Evolutionary conservation across 2,113 vertebrate species (phyloP).

Genomic region (Mormyrus lacerda): DNA sequence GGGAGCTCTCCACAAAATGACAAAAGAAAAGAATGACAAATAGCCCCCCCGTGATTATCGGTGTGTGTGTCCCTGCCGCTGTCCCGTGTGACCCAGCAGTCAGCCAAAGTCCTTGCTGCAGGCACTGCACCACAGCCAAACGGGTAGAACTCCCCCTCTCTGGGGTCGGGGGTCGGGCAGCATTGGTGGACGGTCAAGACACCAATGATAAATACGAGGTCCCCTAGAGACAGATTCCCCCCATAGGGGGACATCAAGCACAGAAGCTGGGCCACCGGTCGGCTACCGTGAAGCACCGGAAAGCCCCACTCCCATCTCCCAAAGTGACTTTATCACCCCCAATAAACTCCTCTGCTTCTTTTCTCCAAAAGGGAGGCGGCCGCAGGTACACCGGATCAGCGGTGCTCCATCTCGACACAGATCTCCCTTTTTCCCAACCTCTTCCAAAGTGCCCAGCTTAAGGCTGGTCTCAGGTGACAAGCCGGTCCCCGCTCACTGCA

Average conservation of each 20-base stretch:
- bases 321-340: background rate
- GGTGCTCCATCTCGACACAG: background rate
- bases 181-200: background rate
- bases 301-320: background rate
- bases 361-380: background rate
- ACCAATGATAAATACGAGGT: background rate
- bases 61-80: background rate
- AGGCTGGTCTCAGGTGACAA: background rate
- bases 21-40: background rate
- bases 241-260: background rate
- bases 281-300: background rate
- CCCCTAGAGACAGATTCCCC: background rate
- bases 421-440: background rate
- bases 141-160: background rate
- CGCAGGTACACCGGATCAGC: background rate
- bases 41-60: background rate
- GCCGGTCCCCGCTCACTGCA: background rate
- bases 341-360: background rate
- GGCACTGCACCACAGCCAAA: background rate
- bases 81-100: background rate
- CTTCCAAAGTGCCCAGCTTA: background rate
- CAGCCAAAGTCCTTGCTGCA: background rate
- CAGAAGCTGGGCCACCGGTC: background rate
- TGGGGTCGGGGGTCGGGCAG: no score
- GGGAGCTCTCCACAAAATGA: background rate